phyloP scores from a whole-genome alignment of 2,888 invertebrate genomes.

The Xestia c-nigrum region DNA sequence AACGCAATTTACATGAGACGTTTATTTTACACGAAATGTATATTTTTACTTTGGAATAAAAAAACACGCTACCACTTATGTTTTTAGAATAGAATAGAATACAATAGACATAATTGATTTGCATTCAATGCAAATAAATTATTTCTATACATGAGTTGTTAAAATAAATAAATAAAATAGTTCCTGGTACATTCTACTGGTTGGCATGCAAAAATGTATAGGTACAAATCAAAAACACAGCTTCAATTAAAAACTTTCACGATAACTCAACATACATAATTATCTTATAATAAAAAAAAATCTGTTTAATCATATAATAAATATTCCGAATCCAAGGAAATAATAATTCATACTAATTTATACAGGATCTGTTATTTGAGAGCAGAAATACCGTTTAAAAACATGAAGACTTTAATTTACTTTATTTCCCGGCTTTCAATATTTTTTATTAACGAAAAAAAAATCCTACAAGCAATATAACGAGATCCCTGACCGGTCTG shows the following conservation, averaged over 20 bases:
- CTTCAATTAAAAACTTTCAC: too few relatives aligned
- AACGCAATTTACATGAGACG: neutral
- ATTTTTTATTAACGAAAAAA: neutral
- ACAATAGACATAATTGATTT: too few relatives aligned
- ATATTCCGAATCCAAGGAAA: neutral
- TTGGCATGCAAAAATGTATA: too few relatives aligned
- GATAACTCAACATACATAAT: too few relatives aligned
- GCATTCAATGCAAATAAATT: too few relatives aligned
- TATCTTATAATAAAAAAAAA: neutral
- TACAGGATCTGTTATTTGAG: neutral
- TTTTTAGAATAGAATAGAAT: too few relatives aligned
- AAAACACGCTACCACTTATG: too few relatives aligned
- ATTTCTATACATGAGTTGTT: too few relatives aligned
- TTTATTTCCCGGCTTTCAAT: neutral
- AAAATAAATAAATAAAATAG: too few relatives aligned
- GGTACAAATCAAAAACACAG: too few relatives aligned
- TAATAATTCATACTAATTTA: neutral
- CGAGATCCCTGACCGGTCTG: constrained; percentile 30
- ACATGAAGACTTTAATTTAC: neutral
- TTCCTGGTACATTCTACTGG: too few relatives aligned
- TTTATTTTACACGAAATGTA: neutral
- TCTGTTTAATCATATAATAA: neutral
- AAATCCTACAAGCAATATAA: neutral
- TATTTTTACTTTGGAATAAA: neutral
- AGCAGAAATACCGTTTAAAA: neutral